These are phyloP conservation scores for Nowickia ferox DNA, from an alignment of 2,888 invertebrate genomes.

Conservation along the genomic window DNA sequence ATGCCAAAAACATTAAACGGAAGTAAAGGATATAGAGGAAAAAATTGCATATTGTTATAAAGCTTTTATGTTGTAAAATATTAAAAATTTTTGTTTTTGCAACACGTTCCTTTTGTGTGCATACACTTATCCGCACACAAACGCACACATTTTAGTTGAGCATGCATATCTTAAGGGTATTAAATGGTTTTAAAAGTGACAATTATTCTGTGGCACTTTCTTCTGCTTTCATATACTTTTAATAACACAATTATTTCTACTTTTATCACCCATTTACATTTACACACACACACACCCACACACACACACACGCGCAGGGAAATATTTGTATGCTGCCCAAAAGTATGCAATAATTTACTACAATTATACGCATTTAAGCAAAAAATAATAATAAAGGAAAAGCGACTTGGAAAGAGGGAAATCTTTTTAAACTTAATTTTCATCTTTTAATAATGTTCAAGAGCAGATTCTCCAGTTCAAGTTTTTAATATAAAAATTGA, in stretches of 20 bases:
- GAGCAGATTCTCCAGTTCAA: neutral
- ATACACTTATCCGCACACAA: slow-evolving; percentile 22
- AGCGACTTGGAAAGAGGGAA: neutral
- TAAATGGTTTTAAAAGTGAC: slow-evolving; percentile 65
- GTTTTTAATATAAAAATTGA: neutral
- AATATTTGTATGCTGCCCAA: slow-evolving; percentile 22
- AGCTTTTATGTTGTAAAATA: slow-evolving; percentile 57
- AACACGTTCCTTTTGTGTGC: slow-evolving; percentile 53
- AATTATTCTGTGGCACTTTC: slow-evolving; percentile 56
- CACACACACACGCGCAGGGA: neutral
- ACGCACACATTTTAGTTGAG: slow-evolving; percentile 46
- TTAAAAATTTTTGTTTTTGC: slow-evolving; percentile 38
- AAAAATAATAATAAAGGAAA: neutral
- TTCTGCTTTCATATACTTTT: slow-evolving; percentile 17
- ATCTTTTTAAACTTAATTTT: slow-evolving; percentile 55
- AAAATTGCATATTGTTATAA: slow-evolving; percentile 49
- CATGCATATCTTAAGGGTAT: slow-evolving; percentile 70
- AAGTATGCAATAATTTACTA: slow-evolving; percentile 45
- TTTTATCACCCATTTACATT: slow-evolving; percentile 28
- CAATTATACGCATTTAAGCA: neutral
- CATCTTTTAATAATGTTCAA: slow-evolving; percentile 25
- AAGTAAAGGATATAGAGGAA: slow-evolving; percentile 38
- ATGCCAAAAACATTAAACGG: slow-evolving; percentile 34
- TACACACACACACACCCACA: slow-evolving; percentile 5
- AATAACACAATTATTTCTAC: slow-evolving; percentile 64